phyloP scores from a whole-genome alignment of 1,140 invertebrate species.

The Drosophila novamexicana region DNA sequence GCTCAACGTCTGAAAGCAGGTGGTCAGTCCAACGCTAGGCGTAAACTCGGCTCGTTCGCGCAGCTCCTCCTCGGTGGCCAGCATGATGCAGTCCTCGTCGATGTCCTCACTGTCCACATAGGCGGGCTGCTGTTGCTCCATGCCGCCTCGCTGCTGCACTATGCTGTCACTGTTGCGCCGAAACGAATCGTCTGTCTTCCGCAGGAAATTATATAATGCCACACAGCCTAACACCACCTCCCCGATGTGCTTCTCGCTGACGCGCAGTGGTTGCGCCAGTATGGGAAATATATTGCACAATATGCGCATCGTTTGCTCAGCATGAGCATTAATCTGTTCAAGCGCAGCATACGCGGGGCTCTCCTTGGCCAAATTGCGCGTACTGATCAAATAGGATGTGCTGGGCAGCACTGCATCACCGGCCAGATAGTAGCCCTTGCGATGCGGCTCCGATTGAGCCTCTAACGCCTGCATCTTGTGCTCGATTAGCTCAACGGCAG shows the following conservation, averaged over 20 bases:
- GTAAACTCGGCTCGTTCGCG: slow-evolving; percentile 73
- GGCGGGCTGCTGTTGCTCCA: slow-evolving; percentile 61
- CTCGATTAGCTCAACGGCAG: slow-evolving; percentile 71
- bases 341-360: slow-evolving; percentile 54
- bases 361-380: slow-evolving; percentile 61
- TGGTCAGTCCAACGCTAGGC: slow-evolving; percentile 74
- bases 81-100: slow-evolving; percentile 79
- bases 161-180: slow-evolving; percentile 75
- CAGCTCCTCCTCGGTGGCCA: slow-evolving; percentile 75
- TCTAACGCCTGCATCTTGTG: slow-evolving; percentile 65
- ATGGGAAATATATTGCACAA: slow-evolving; percentile 82
- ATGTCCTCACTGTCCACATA: slow-evolving; percentile 67
- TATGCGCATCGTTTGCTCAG: slow-evolving; percentile 77
- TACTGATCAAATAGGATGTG: slow-evolving; percentile 70
- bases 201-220: slow-evolving; percentile 79
- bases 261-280: slow-evolving; percentile 68
- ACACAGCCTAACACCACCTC: slow-evolving; percentile 79
- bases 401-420: slow-evolving; percentile 69
- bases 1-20: slow-evolving; percentile 68
- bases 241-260: slow-evolving; percentile 75
- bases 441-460: slow-evolving; percentile 47
- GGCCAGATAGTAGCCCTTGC: slow-evolving; percentile 67
- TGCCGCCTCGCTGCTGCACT: slow-evolving; percentile 53
- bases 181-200: slow-evolving; percentile 77
- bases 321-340: slow-evolving; percentile 65